A percentile compares a stretch with the other conserved stretches of the same genome.
These are phyloP conservation scores for Lasioglossum malachurum DNA, from an alignment of 2,888 invertebrate genomes.

Conservation along the genomic window DNA sequence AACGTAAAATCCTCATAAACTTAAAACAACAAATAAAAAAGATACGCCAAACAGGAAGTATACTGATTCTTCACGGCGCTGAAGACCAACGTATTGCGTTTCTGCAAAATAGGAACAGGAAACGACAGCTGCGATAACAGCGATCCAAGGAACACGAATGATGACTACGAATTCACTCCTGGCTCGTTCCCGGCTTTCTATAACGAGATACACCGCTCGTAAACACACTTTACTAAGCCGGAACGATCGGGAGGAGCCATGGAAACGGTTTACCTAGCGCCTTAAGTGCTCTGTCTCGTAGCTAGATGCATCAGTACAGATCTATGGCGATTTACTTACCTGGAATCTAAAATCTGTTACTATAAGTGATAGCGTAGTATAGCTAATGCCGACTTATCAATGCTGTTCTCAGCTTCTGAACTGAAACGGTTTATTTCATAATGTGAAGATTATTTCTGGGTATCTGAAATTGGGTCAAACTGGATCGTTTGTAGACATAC, in stretches of 20 bases:
- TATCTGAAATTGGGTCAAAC: too few species aligned
- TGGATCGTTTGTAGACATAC: too few species aligned
- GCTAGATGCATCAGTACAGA: constrained; percentile 22
- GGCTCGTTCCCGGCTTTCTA: constrained; percentile 51
- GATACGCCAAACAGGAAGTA: not conserved
- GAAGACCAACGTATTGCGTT: not conserved
- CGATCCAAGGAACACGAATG: constrained; percentile 19
- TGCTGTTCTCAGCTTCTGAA: not conserved
- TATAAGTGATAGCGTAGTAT: constrained; percentile 12
- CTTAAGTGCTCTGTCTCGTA: constrained; percentile 48
- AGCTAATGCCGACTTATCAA: not conserved
- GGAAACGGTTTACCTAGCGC: constrained; percentile 47
- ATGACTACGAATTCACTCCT: constrained; percentile 32
- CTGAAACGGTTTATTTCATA: not conserved
- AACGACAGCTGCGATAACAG: constrained; percentile 45
- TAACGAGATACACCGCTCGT: constrained; percentile 65
- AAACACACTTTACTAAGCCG: constrained; percentile 64
- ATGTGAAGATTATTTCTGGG: too few species aligned
- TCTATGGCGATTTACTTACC: constrained; percentile 23
- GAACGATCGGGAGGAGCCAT: constrained; percentile 52
- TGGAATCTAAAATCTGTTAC: constrained; percentile 21
- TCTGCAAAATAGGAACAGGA: constrained; percentile 26
- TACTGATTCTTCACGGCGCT: not conserved
- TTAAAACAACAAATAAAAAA: not conserved
- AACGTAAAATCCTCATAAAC: not conserved